These are phyloP conservation scores for Agelastica alni DNA, from an alignment of 2,888 invertebrate genomes.

Conservation along the genomic window DNA sequence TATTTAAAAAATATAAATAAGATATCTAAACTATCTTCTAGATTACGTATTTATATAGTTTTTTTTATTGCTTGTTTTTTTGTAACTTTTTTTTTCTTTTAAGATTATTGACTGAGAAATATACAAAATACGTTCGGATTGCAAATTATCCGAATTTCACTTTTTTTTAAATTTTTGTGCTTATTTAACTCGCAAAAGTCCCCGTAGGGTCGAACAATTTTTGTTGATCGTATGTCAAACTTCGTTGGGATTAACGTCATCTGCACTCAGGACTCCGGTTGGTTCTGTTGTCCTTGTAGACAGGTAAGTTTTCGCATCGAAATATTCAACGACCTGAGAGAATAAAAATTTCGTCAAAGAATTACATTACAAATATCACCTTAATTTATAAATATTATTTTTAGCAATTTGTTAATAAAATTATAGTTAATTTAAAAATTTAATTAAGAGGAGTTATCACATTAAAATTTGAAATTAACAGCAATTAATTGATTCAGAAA, in stretches of 20 bases:
- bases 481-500: no score
- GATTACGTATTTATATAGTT: not conserved
- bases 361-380: no score
- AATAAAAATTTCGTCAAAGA: no score
- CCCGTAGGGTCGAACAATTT: not conserved
- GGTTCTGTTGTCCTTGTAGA: constrained; percentile 49
- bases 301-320: constrained; percentile 55
- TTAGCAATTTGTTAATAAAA: no score
- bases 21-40: not conserved
- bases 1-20: not conserved
- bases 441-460: no score
- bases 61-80: not conserved
- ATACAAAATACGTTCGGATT: not conserved
- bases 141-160: not conserved
- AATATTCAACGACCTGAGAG: constrained; percentile 53
- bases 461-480: no score
- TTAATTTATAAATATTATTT: no score
- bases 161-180: not conserved
- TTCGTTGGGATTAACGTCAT: constrained; percentile 36
- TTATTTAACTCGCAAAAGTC: not conserved
- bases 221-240: no score
- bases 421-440: no score
- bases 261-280: constrained; percentile 43
- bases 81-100: not conserved
- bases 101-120: not conserved